Evolutionary conservation across 2,888 invertebrate species (phyloP).

Genomic region (Piscicola geometra): DNA sequence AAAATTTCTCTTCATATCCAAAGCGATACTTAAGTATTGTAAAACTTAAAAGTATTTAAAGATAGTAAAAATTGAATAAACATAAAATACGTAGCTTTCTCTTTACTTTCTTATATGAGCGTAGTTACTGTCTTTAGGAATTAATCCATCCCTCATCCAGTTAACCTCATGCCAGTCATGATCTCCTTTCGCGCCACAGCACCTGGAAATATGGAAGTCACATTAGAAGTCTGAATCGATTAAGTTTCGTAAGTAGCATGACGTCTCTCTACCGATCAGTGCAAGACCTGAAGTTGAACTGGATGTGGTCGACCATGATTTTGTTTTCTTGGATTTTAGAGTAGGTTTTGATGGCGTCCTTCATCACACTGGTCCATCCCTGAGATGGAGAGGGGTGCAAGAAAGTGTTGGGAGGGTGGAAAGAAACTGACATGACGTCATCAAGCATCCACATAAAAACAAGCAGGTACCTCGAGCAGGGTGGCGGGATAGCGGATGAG

Average conservation of each 20-base stretch:
- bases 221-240: too few species aligned
- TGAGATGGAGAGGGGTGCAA: neutral
- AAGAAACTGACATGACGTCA: neutral
- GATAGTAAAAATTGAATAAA: too few species aligned
- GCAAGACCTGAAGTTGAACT: constrained; percentile 14
- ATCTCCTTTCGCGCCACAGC: neutral
- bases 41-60: too few species aligned
- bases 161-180: constrained; percentile 13
- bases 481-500: neutral
- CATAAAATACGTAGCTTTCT: too few species aligned
- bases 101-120: neutral
- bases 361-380: constrained; percentile 21
- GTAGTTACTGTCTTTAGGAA: constrained; percentile 8
- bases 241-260: too few species aligned
- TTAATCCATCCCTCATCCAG: constrained; percentile 11
- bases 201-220: too few species aligned
- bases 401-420: neutral
- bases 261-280: too few species aligned
- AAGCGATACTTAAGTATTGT: too few species aligned
- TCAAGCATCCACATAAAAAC: neutral
- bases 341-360: constrained; percentile 21
- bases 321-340: constrained; percentile 22
- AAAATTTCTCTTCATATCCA: too few species aligned
- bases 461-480: neutral
- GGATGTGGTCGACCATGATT: constrained; percentile 23